Evolutionary conservation across 1,140 invertebrate species (phyloP).

Genomic region (Nixonia krombeini): DNA sequence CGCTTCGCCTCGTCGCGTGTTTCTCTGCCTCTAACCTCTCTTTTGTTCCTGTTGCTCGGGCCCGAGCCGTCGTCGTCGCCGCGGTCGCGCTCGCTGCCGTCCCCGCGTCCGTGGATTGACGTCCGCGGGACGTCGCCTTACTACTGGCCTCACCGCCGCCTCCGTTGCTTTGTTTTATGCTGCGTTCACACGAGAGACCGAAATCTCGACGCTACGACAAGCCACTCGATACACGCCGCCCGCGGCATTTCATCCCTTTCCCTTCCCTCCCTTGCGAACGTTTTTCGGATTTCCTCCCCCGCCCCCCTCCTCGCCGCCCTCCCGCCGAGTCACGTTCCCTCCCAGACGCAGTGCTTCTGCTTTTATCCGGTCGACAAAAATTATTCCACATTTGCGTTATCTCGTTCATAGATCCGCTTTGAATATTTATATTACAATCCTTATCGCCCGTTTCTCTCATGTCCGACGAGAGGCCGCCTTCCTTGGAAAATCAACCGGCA

Average conservation of each 20-base stretch:
- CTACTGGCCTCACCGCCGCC: slow-evolving; percentile 27
- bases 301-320: not conserved
- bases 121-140: slow-evolving; percentile 20
- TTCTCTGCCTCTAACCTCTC: slow-evolving; percentile 36
- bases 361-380: no score
- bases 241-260: slow-evolving; percentile 22
- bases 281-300: slow-evolving; percentile 9
- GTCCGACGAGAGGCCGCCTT: no score
- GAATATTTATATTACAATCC: no score
- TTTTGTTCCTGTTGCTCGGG: slow-evolving; percentile 29
- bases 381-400: no score
- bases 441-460: no score
- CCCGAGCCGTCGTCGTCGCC: slow-evolving; percentile 21
- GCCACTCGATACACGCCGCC: not conserved
- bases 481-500: no score
- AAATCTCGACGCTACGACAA: slow-evolving; percentile 3
- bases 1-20: slow-evolving; percentile 28
- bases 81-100: no score
- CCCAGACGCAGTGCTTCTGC: no score
- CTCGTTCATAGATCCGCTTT: no score
- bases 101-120: slow-evolving; percentile 14
- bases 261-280: slow-evolving; percentile 13
- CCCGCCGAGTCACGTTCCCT: no score
- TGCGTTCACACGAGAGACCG: no score
- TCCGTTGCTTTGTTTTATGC: slow-evolving; percentile 46